Base-by-base conservation (phyloP, 1,140 invertebrate genomes). In the Orius insidiosus region DNA sequence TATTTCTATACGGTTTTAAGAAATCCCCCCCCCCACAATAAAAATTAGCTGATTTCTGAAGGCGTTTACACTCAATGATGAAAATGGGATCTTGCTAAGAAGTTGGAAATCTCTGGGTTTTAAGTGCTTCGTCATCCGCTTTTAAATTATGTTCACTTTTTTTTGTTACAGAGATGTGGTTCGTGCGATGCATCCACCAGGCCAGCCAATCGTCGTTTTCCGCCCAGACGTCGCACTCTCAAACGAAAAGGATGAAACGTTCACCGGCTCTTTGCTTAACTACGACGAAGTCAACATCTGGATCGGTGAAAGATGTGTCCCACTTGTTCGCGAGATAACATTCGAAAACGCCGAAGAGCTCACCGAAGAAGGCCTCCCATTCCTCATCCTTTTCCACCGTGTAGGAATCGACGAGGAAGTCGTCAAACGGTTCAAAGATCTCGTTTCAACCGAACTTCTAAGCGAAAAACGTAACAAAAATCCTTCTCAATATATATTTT, bases 281-380 rank as follows among this genome's bases (percentile, higher is more conserved):
- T 85, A 80, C 57, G 83, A 87, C 57, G 80, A 87, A 53, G 40
- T 63, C 5, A 53, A 54, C 39, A 50, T 56, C 7, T 98, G 93
- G 94, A 72, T 82, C 1, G 78, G 82, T 49, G 80, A 82, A 43
- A 85, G 46, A 58, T 98, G 95, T 60, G 78, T 88, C 10, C 83
- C 85, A 1, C 61, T 87, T 15, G 84, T 88, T 0, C 65, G 84
- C 47, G 92, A 96, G 66, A 97, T 98, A 38, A 97, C 93, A 3
- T 98, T 98, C 65, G 92, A 97, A 68, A 98, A 98, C 73, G 95
- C 94, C 14, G 94, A 98, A 67, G 94, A 98, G 65, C 63, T 98
- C 8, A 98, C 95, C 0, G 96, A 99, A 68, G 95, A 98, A 70
- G 95, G 95, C 10, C 63, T 98, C 52, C 95, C 96, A n/a, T 99